These are phyloP conservation scores for Chelonus insularis DNA, from an alignment of 1,140 invertebrate genomes.

Conservation along the genomic window DNA sequence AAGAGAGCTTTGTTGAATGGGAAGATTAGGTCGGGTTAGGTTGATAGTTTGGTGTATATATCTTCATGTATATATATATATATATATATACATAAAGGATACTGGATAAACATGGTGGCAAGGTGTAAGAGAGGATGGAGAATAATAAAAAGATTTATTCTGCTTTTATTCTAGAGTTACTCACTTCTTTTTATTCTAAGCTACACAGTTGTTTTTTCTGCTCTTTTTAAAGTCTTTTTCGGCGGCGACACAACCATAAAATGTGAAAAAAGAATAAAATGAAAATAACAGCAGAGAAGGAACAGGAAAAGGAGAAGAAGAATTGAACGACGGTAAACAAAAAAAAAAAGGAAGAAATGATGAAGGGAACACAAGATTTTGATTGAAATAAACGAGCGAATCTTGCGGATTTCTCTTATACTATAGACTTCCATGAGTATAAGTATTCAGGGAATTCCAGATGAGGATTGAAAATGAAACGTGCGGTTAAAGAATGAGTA, in stretches of 20 bases:
- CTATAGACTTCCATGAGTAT: slow-evolving; percentile 9
- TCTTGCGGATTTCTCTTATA: slow-evolving; percentile 56
- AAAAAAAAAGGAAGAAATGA: slow-evolving; percentile 20
- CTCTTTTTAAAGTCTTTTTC: slow-evolving; percentile 46
- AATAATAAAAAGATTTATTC: slow-evolving; percentile 62
- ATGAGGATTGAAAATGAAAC: slow-evolving; percentile 43
- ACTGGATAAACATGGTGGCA: neutral
- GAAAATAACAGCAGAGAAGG: slow-evolving; percentile 28
- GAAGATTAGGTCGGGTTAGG: slow-evolving; percentile 5
- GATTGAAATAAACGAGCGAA: slow-evolving; percentile 59
- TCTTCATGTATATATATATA: neutral
- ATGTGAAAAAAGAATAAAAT: slow-evolving; percentile 39
- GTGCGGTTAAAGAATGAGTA: slow-evolving; percentile 19
- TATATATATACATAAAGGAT: neutral
- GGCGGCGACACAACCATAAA: slow-evolving; percentile 37
- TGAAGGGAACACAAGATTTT: slow-evolving; percentile 41
- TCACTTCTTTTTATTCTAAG: slow-evolving; percentile 57
- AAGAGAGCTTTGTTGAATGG: slow-evolving; percentile 10
- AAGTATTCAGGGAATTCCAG: slow-evolving; percentile 56
- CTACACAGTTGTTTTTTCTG: slow-evolving; percentile 29
- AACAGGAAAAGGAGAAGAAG: too few relatives aligned
- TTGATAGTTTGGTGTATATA: too few relatives aligned
- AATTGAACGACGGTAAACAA: neutral
- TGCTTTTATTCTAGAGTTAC: slow-evolving; percentile 59
- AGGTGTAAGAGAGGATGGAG: slow-evolving; percentile 34